phyloP scores from a whole-genome alignment of 30 jellyfish, hydroid and myxozoan genomes.

The Aurelia aurita region DNA sequence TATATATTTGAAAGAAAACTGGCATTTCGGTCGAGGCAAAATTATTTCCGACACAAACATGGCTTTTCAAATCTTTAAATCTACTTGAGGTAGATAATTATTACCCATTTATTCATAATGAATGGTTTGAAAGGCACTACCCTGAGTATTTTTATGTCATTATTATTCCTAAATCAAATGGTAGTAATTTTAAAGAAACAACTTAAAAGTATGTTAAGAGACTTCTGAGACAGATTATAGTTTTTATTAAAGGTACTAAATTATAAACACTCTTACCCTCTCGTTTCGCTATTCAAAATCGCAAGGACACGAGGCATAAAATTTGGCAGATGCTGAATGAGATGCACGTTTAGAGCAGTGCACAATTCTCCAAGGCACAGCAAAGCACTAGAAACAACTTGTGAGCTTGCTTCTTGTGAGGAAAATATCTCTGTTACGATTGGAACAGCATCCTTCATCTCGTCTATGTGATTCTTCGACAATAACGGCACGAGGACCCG shows the following conservation, averaged over 20 bases:
- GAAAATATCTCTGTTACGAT: conserved; percentile 19
- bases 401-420: conserved; percentile 19
- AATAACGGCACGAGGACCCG: conserved; percentile 54
- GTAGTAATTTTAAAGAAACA: no score
- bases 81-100: no score
- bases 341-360: conserved; percentile 38
- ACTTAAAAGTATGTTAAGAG: no score
- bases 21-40: no score
- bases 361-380: conserved; percentile 80
- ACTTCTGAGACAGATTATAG: no score
- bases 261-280: conserved; percentile 15
- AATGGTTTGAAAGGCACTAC: no score
- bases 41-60: no score
- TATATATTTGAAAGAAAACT: no score
- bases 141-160: no score
- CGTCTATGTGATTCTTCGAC: conserved; percentile 32
- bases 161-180: no score
- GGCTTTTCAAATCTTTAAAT: no score
- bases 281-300: conserved; percentile 25
- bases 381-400: conserved; percentile 79
- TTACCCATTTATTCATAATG: no score
- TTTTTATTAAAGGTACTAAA: neutral
- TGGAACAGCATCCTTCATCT: conserved; percentile 44
- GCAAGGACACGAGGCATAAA: conserved; percentile 75
- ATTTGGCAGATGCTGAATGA: conserved; percentile 72